Conservation (phyloP, 2,888 invertebrate species). For the Lagria hirta region DNA sequence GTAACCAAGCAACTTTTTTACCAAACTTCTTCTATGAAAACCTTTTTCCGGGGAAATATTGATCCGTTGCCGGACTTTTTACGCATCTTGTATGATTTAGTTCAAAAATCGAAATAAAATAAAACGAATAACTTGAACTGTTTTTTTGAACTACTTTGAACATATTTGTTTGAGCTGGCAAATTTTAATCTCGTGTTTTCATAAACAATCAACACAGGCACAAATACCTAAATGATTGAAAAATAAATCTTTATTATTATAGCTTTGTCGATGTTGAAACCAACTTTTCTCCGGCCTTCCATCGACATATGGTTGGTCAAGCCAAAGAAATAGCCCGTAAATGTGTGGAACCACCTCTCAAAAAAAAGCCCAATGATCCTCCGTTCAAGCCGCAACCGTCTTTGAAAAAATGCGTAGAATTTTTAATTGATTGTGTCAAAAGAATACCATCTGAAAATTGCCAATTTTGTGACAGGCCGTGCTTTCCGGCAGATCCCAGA, state of each 20-base stretch:
- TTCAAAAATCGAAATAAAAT: too few relatives aligned
- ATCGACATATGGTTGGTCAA: constrained; percentile 64
- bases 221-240: background rate
- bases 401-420: constrained; percentile 61
- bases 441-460: constrained; percentile 64
- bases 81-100: too few relatives aligned
- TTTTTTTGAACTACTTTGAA: too few relatives aligned
- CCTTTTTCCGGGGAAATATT: too few relatives aligned
- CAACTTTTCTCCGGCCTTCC: constrained; percentile 66
- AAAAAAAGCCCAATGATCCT: constrained; percentile 57
- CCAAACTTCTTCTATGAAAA: too few relatives aligned
- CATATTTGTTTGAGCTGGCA: too few relatives aligned
- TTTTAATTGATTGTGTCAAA: constrained; percentile 64
- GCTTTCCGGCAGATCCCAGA: constrained; percentile 62
- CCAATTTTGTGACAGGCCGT: constrained; percentile 62
- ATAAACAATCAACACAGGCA: too few relatives aligned
- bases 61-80: too few relatives aligned
- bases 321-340: constrained; percentile 67
- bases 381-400: constrained; percentile 66
- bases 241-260: constrained; percentile 3
- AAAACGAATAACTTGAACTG: too few relatives aligned
- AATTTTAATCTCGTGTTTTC: too few relatives aligned
- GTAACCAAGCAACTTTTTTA: too few relatives aligned
- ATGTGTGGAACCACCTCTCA: constrained; percentile 69
- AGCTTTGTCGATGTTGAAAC: constrained; percentile 56